Conservation (phyloP, 2,888 invertebrate species). For the Nomada fucata region DNA sequence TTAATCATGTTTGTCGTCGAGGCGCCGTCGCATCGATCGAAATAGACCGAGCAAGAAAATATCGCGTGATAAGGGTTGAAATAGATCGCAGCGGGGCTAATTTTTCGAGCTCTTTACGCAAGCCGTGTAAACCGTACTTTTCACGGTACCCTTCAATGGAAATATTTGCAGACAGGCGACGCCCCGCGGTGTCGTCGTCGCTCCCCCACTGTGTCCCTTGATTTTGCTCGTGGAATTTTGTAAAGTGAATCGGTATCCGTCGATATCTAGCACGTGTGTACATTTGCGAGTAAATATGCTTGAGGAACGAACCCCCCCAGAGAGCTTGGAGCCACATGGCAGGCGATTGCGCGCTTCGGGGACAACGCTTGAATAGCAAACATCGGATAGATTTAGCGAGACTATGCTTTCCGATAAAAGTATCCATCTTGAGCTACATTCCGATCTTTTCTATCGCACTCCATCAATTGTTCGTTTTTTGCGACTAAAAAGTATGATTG, state of each 20-base stretch:
- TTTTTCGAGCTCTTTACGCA: not conserved
- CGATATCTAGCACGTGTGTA: constrained; percentile 40
- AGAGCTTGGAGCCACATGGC: constrained; percentile 41
- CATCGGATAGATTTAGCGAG: constrained; percentile 38
- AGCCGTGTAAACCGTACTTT: not conserved
- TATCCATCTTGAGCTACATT: constrained; percentile 1
- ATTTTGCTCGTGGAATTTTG: constrained; percentile 42
- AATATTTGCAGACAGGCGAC: constrained; percentile 19
- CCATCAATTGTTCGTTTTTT: not conserved
- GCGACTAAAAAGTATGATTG: too few relatives aligned
- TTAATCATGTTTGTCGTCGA: not conserved
- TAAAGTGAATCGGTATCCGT: constrained; percentile 38
- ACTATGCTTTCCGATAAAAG: not conserved
- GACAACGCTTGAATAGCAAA: constrained; percentile 53
- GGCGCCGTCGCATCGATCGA: not conserved
- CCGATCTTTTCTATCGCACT: not conserved
- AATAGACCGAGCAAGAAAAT: not conserved
- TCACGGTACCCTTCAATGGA: constrained; percentile 3
- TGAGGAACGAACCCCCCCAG: constrained; percentile 52
- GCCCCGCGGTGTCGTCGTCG: not conserved
- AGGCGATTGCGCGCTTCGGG: constrained; percentile 49
- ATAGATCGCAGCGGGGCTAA: not conserved
- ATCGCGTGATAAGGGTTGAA: not conserved
- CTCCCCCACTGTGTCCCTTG: constrained; percentile 7
- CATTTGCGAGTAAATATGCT: constrained; percentile 58